Evolutionary conservation across 2,113 vertebrate genomes (phyloP).

Genomic region (Takifugu bimaculatus): DNA sequence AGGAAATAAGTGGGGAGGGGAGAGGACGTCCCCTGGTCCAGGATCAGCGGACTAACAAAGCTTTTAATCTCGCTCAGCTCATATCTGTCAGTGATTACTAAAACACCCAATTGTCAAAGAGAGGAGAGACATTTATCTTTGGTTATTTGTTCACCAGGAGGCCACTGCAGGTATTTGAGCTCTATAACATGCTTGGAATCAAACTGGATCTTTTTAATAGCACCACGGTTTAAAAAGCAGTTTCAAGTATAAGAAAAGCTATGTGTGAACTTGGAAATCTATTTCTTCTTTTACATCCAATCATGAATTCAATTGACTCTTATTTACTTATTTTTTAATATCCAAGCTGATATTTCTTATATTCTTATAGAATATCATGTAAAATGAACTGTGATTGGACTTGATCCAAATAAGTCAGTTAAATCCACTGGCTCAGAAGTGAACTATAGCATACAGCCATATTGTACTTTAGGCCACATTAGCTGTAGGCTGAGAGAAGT

Average conservation of each 20-base stretch:
- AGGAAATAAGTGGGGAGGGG: conserved; percentile 1
- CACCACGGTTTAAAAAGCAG: too few species aligned
- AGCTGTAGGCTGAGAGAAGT: conserved; percentile 36
- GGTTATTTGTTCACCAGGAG: conserved; percentile 20
- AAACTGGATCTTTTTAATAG: conserved; percentile 5
- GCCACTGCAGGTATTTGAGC: conserved; percentile 16
- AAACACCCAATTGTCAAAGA: conserved; percentile 13
- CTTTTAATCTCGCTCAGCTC: conserved; percentile 34
- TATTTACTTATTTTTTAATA: too few species aligned
- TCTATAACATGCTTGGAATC: conserved; percentile 7
- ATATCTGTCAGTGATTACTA: conserved; percentile 40
- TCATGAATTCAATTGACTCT: too few species aligned
- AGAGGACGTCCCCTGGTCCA: conserved; percentile 21
- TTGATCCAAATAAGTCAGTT: background rate
- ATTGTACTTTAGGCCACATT: conserved; percentile 10
- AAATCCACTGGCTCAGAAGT: conserved; percentile 21
- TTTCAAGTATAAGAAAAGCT: too few species aligned
- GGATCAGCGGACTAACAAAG: conserved; percentile 36
- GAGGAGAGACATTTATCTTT: too few species aligned
- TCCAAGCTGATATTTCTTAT: too few species aligned
- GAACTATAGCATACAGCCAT: conserved; percentile 20
- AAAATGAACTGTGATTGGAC: too few species aligned
- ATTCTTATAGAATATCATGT: too few species aligned
- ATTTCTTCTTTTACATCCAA: too few species aligned
- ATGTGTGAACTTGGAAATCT: too few species aligned